These are phyloP conservation scores for Exephanes ischioxanthus DNA, from an alignment of 2,888 invertebrate genomes.

Conservation along the genomic window DNA sequence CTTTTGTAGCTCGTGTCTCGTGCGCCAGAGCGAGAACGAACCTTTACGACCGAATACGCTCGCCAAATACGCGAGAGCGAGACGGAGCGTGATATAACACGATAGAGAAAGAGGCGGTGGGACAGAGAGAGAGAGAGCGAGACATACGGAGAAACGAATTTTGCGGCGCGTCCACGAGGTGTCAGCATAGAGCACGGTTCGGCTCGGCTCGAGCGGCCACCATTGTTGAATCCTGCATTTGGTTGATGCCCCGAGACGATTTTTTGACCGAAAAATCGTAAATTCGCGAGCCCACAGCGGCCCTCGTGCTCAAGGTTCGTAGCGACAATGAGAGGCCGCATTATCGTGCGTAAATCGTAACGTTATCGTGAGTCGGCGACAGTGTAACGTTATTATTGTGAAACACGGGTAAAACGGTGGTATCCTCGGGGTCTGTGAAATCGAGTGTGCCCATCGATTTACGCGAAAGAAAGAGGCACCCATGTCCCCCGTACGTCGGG, in stretches of 20 bases:
- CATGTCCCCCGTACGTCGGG: constrained; percentile 73
- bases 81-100: not conserved
- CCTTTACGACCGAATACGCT: not conserved
- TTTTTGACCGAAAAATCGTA: constrained; percentile 78
- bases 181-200: constrained; percentile 77
- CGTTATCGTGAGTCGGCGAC: constrained; percentile 20
- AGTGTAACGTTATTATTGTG: constrained; percentile 10
- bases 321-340: constrained; percentile 49
- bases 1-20: constrained; percentile 10
- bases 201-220: constrained; percentile 79
- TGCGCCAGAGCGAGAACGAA: constrained; percentile 8
- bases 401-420: constrained; percentile 21
- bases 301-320: constrained; percentile 79
- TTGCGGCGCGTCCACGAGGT: constrained; percentile 80
- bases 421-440: constrained; percentile 73
- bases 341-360: constrained; percentile 26
- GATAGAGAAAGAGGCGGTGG: constrained; percentile 47
- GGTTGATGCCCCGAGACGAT: constrained; percentile 82
- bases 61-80: not conserved
- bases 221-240: constrained; percentile 84
- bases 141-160: constrained; percentile 43
- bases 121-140: constrained; percentile 5
- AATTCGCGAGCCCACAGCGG: constrained; percentile 78
- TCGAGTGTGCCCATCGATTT: constrained; percentile 81
- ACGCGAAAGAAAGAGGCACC: constrained; percentile 74